These are phyloP conservation scores for Cynoglossus semilaevis DNA, from an alignment of 2,113 vertebrate genomes.

Conservation along the genomic window DNA sequence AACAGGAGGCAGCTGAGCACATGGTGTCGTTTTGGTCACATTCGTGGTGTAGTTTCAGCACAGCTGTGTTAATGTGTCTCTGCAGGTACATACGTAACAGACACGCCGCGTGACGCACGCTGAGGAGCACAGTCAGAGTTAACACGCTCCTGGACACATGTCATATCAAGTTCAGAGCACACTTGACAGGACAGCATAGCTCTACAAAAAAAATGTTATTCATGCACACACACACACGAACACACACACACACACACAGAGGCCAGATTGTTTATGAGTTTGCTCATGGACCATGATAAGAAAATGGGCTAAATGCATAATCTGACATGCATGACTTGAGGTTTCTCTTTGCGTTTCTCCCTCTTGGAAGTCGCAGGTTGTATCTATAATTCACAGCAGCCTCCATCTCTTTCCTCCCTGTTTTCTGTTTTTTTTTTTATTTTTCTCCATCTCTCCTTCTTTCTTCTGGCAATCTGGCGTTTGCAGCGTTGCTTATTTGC, in stretches of 20 bases:
- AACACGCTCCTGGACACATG: conserved; percentile 33
- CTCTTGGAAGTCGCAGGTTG: conserved; percentile 77
- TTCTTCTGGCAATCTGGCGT: conserved; percentile 74
- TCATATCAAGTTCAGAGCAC: conserved; percentile 41
- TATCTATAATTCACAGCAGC: conserved; percentile 78
- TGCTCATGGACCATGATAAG: conserved; percentile 74
- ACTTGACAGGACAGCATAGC: conserved; percentile 50
- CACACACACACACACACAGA: conserved; percentile 65
- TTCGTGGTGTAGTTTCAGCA: too few species aligned
- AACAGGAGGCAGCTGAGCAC: conserved; percentile 29
- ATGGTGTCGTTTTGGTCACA: conserved; percentile 4
- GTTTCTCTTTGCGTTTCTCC: conserved; percentile 64
- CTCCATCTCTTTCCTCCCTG: conserved; percentile 67
- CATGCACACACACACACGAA: conserved; percentile 57
- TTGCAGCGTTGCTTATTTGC: conserved; percentile 74
- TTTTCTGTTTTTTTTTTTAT: conserved; percentile 42
- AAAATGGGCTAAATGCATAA: conserved; percentile 76
- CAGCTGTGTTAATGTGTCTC: too few species aligned
- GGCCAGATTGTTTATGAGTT: conserved; percentile 73
- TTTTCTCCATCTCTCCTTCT: conserved; percentile 54
- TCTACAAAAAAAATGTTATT: conserved; percentile 54
- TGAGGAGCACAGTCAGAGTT: conserved; percentile 19
- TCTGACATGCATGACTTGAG: conserved; percentile 81
- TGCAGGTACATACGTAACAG: not conserved
- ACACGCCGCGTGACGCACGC: conserved; percentile 15